Evolutionary conservation across 2,888 invertebrate genomes (phyloP), one percentile per base, ranked within the genome.

Genomic region (Bombylius major): DNA sequence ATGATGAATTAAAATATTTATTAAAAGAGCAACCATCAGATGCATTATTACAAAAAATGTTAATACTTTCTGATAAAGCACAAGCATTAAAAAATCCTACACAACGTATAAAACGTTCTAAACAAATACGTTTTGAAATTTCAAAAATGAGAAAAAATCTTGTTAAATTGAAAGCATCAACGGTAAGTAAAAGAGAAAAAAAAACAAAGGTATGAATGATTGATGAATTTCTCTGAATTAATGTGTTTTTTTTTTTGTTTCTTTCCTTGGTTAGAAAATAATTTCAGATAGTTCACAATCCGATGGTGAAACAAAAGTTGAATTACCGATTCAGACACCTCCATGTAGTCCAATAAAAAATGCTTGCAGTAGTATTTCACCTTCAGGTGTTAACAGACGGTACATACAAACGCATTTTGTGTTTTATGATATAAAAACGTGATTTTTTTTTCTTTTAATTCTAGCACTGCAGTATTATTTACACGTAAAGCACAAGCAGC

Each of bases 391-490:
- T 5, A 75, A 75, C 62, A 63, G 75, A 62, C 68, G 73, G 73
- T 74, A 58, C 56, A 64, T 61, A 9, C 52, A 39, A 6, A 5
- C 8, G n/a, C 36, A 13, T 34, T 47, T 48, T 53, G 1, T 31
- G 12, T 14, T 5, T 54, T 54, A n/a, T 34, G 9, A 14, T 47
- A 13, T 12, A 14, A 50, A 9, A 36, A 13, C 5, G 11, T 11
- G 4, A 42, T 42, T 42, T 42, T 5, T 42, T 8, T 42, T 42
- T 11, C 8, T 13, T 50, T 33, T 42, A 46, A 33, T 57, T 63
- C 1, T 52, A 73, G 88, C 65, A 88, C 86, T 32, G 85, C 88
- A n/a, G 87, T 89, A 34, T 72, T 89, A 39, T 84, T 89, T 64
- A 86, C 86, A 11, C 78, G 86, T 51, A 88, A 88, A 71, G 83